Evolutionary conservation across 2,113 vertebrate genomes (phyloP).

Genomic region (Mirounga angustirostris): DNA sequence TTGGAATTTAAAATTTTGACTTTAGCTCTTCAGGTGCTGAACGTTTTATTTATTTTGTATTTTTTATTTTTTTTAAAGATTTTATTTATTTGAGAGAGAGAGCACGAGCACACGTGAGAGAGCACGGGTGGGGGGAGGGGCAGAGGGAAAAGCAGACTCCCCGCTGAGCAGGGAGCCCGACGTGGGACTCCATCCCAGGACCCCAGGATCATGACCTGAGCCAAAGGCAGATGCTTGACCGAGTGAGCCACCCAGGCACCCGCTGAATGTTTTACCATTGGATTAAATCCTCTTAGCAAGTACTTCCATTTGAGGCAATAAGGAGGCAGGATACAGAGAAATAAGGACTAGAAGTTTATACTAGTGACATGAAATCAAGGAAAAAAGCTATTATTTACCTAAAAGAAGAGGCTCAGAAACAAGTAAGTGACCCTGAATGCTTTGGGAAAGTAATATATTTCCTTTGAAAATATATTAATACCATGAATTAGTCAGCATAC

Average conservation of each 20-base stretch:
- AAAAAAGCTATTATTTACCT: neutral
- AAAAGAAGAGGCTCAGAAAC: neutral
- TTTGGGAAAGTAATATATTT: neutral
- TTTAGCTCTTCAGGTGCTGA: neutral
- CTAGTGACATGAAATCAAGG: neutral
- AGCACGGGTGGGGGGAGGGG: no score
- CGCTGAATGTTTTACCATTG: neutral
- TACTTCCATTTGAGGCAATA: neutral
- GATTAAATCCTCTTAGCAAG: neutral
- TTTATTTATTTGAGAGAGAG: neutral
- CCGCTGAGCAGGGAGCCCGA: neutral
- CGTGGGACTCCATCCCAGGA: neutral
- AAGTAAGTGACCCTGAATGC: neutral
- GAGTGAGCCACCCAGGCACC: neutral
- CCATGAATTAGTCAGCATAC: neutral
- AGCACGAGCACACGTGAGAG: neutral
- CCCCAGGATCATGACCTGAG: neutral
- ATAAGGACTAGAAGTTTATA: neutral
- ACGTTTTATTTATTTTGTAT: neutral
- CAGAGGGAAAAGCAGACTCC: neutral
- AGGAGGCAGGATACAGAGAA: neutral
- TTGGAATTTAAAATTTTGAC: conserved; percentile 18
- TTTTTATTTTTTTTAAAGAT: neutral
- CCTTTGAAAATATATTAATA: conserved; percentile 36
- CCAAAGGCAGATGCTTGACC: neutral